Conservation (phyloP, 2,888 invertebrate genomes). For the Drosophila meridiana region DNA sequence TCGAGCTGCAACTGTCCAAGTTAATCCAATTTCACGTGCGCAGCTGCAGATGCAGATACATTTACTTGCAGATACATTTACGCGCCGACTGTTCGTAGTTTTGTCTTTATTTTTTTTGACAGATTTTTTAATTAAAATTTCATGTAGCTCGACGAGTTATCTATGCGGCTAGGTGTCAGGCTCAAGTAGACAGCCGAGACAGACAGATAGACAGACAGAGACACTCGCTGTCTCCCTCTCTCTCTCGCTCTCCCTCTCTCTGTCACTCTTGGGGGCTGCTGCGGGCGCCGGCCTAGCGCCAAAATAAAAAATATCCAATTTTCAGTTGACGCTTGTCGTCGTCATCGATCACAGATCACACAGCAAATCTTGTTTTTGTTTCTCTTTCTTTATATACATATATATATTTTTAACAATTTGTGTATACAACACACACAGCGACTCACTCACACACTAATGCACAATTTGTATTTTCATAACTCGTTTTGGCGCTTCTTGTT, state of each 20-base stretch:
- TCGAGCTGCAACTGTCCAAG: constrained; percentile 65
- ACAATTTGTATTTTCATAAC: constrained; percentile 80
- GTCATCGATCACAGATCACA: constrained; percentile 70
- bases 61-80: constrained; percentile 14
- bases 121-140: constrained; percentile 81
- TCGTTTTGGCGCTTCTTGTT: constrained; percentile 69
- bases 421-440: constrained; percentile 21
- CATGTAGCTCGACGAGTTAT: constrained; percentile 69
- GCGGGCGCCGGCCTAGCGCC: constrained; percentile 45
- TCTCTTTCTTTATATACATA: constrained; percentile 15
- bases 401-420: constrained; percentile 58
- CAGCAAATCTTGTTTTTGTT: constrained; percentile 63
- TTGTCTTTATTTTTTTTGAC: constrained; percentile 70
- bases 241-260: neutral
- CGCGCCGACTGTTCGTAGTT: constrained; percentile 42
- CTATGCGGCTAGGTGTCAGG: constrained; percentile 50
- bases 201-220: too few relatives aligned
- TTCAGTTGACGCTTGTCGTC: constrained; percentile 69
- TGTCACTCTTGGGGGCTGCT: neutral
- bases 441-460: constrained; percentile 21
- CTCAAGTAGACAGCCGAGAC: constrained; percentile 52
- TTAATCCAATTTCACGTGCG: constrained; percentile 76
- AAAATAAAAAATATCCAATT: constrained; percentile 66
- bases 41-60: constrained; percentile 30
- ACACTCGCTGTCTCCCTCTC: neutral